Percentiles rank a stretch among this genome's conserved stretches.
Conservation (phyloP, 1,140 invertebrate species). For the Hirudo medicinalis region DNA sequence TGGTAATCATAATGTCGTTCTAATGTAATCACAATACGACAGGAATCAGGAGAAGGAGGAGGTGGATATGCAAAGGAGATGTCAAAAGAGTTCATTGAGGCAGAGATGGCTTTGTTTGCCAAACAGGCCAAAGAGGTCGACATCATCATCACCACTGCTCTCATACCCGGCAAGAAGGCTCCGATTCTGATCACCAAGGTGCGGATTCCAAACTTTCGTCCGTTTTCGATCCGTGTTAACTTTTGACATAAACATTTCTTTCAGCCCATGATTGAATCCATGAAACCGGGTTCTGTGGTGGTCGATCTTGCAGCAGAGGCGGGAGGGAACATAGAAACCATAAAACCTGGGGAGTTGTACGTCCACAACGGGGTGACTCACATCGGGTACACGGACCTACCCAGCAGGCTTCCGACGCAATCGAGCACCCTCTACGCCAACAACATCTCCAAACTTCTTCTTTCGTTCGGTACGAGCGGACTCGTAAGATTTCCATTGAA, state of each 20-base stretch:
- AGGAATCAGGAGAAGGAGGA: conserved; percentile 68
- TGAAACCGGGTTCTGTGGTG: conserved; percentile 77
- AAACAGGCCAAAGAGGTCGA: conserved; percentile 65
- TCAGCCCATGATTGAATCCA: conserved; percentile 63
- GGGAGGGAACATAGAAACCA: conserved; percentile 76
- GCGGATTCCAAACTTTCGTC: conserved; percentile 24
- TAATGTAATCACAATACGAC: conserved; percentile 13
- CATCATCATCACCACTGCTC: conserved; percentile 70
- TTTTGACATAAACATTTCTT: conserved; percentile 13
- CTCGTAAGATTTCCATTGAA: not conserved
- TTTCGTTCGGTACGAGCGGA: conserved; percentile 54
- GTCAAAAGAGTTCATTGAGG: conserved; percentile 73
- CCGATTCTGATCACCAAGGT: conserved; percentile 68
- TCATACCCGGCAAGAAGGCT: conserved; percentile 75
- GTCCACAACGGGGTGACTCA: conserved; percentile 63
- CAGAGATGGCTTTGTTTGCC: conserved; percentile 70
- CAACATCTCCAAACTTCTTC: conserved; percentile 73
- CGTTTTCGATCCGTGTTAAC: not conserved
- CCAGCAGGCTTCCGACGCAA: conserved; percentile 69
- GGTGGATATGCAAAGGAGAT: conserved; percentile 82
- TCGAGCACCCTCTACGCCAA: conserved; percentile 74
- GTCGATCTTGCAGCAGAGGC: conserved; percentile 78
- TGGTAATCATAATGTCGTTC: too few relatives aligned
- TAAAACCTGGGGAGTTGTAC: conserved; percentile 61
- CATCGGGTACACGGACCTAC: conserved; percentile 70